Conservation (phyloP, 1,140 invertebrate genomes). For the Polyergus mexicanus region DNA sequence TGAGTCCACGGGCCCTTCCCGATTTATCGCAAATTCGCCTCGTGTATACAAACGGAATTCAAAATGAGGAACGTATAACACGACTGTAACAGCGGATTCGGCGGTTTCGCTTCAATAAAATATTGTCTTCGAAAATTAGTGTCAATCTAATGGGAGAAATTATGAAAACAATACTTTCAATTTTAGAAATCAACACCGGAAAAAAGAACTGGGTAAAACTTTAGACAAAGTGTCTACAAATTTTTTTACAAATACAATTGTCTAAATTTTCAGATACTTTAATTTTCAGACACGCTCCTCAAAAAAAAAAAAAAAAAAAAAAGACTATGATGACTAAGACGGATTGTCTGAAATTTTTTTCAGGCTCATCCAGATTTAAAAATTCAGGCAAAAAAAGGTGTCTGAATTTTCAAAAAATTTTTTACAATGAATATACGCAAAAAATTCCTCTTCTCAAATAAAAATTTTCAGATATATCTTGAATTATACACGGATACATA, state of each 20-base stretch:
- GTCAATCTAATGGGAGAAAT: conserved; percentile 4
- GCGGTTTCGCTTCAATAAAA: background rate
- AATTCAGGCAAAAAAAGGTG: too few relatives aligned
- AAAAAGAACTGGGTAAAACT: too few relatives aligned
- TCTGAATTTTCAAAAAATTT: too few relatives aligned
- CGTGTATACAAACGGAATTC: conserved; percentile 40
- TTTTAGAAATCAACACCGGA: background rate
- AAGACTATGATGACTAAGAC: too few relatives aligned
- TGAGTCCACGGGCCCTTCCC: conserved; percentile 11
- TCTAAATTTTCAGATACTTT: too few relatives aligned
- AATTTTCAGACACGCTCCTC: too few relatives aligned
- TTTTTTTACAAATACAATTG: too few relatives aligned
- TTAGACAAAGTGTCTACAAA: too few relatives aligned
- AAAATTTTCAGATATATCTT: background rate
- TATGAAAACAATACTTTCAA: conserved; percentile 20
- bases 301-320: too few relatives aligned
- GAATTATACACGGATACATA: background rate
- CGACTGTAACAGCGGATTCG: conserved; percentile 4
- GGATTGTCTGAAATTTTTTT: too few relatives aligned
- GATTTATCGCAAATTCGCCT: conserved; percentile 52
- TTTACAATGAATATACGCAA: background rate
- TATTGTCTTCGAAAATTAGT: conserved; percentile 7
- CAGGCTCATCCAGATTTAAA: too few relatives aligned
- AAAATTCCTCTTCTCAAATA: background rate
- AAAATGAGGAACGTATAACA: conserved; percentile 40